Conservation (phyloP, 2,797 vertebrate species). For the Danio jaintianensis region DNA sequence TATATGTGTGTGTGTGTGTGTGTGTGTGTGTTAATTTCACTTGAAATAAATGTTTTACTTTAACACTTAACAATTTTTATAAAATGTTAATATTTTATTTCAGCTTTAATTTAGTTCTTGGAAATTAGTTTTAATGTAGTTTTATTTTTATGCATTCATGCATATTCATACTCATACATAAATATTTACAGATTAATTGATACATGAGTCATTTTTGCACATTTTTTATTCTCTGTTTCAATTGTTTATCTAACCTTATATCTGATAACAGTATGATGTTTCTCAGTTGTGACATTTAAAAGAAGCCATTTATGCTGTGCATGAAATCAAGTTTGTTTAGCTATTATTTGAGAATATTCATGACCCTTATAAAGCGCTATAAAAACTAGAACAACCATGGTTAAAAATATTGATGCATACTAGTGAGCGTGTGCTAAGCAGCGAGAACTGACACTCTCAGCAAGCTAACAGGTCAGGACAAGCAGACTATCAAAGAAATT, state of each 20-base stretch:
- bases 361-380: neutral
- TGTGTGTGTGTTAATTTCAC: no score
- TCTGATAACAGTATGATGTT: neutral
- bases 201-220: no score
- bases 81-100: no score
- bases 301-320: neutral
- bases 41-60: no score
- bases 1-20: no score
- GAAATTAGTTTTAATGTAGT: no score
- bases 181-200: no score
- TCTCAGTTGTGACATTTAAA: neutral
- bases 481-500: slow-evolving; percentile 22
- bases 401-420: neutral
- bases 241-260: neutral
- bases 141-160: no score
- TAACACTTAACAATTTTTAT: no score
- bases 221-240: neutral
- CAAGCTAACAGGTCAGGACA: slow-evolving; percentile 21
- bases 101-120: no score
- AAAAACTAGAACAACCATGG: neutral
- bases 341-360: neutral
- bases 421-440: neutral
- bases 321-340: neutral
- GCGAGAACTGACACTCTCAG: slow-evolving; percentile 1
- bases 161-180: neutral